These are phyloP conservation scores for Amphimallon solstitiale DNA, from an alignment of 2,888 invertebrate genomes.

Conservation along the genomic window DNA sequence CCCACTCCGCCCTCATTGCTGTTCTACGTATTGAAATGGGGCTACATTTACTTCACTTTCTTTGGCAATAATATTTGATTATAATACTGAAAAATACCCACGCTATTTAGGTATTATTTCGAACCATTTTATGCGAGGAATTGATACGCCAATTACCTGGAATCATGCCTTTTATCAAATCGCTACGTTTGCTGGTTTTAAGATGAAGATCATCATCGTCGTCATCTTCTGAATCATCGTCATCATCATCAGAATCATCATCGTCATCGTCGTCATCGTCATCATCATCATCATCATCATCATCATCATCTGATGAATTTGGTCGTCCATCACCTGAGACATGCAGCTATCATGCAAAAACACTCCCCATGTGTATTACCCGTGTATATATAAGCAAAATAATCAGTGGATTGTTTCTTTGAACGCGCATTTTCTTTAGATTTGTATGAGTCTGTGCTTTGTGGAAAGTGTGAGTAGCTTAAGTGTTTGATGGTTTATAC, in stretches of 20 bases:
- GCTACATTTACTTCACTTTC: not conserved
- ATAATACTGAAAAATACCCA: not conserved
- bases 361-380: constrained; percentile 5
- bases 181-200: constrained; percentile 42
- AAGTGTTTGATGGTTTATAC: not conserved
- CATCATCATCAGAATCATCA: constrained; percentile 62
- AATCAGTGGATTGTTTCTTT: not conserved
- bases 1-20: constrained; percentile 50
- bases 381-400: not conserved
- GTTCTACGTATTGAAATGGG: constrained; percentile 26
- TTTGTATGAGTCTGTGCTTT: not conserved
- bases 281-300: constrained; percentile 62
- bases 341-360: constrained; percentile 61
- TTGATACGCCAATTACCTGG: constrained; percentile 62
- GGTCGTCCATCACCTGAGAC: constrained; percentile 64
- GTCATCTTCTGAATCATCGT: constrained; percentile 67
- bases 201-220: constrained; percentile 61
- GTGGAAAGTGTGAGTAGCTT: not conserved
- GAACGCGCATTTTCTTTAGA: not conserved
- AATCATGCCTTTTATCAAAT: constrained; percentile 55
- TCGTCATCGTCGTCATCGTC: constrained; percentile 65
- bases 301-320: constrained; percentile 66
- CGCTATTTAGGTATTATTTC: not conserved
- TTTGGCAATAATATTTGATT: not conserved
- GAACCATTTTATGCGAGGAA: not conserved